A percentile compares a stretch with the other conserved stretches of the same genome.
phyloP scores from a whole-genome alignment of 2,797 vertebrate genomes.

The Esox masquinongy region DNA sequence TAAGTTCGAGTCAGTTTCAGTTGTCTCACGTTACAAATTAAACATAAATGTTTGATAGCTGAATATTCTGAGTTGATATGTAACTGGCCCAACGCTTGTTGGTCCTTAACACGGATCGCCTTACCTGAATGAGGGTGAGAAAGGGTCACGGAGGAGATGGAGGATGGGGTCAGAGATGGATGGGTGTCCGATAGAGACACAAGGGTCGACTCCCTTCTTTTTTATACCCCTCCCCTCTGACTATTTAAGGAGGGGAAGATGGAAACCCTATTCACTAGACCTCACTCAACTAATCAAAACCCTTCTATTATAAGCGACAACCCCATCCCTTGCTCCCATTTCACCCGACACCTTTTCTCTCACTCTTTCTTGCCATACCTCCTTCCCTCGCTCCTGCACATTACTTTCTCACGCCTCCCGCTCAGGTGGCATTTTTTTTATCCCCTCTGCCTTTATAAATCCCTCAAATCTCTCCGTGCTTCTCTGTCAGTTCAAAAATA shows the following conservation, averaged over 20 bases:
- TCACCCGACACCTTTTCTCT: conserved; percentile 29
- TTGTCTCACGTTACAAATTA: neutral
- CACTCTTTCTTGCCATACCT: neutral
- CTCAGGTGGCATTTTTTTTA: conserved; percentile 25
- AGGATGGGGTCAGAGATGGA: neutral
- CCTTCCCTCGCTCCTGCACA: conserved; percentile 37
- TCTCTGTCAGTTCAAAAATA: neutral
- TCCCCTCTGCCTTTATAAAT: conserved; percentile 26
- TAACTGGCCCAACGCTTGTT: neutral
- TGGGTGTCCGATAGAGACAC: neutral
- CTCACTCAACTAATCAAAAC: conserved; percentile 51
- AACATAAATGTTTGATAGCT: neutral
- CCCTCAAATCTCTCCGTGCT: neutral
- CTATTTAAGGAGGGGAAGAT: conserved; percentile 54
- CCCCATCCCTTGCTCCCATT: conserved; percentile 29
- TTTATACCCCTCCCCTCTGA: conserved; percentile 49
- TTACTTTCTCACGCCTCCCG: conserved; percentile 44
- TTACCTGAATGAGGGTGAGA: neutral
- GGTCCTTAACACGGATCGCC: neutral
- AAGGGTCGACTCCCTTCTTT: conserved; percentile 34
- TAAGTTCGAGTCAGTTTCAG: neutral
- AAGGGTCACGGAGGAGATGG: neutral
- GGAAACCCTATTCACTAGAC: conserved; percentile 36
- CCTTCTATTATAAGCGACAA: conserved; percentile 56
- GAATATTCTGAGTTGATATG: neutral